A percentile compares a stretch with the other conserved stretches of the same genome.
phyloP scores from a whole-genome alignment of 35 echinoderm and acorn worm genomes.

The Apostichopus californicus region DNA sequence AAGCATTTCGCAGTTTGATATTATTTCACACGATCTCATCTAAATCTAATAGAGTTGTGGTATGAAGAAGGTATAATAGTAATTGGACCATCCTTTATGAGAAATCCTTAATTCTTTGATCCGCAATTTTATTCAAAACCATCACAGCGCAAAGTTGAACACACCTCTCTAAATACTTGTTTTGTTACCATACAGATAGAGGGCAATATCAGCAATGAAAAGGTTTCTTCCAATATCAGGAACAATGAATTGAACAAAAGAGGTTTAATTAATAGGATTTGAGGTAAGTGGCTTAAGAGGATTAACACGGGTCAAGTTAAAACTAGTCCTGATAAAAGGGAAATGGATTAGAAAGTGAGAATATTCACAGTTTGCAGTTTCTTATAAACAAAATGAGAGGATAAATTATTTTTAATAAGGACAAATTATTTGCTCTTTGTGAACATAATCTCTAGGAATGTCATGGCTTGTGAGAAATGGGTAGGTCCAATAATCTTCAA shows the following conservation, averaged over 20 bases:
- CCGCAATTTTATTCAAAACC: background rate
- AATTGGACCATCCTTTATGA: no score
- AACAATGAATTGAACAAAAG: background rate
- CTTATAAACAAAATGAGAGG: background rate
- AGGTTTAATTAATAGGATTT: background rate
- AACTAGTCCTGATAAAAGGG: background rate
- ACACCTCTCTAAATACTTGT: background rate
- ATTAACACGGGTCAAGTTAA: background rate
- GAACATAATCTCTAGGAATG: no score
- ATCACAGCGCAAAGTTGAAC: background rate
- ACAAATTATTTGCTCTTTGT: no score
- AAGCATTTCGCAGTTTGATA: no score
- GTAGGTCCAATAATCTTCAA: no score
- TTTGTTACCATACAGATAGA: background rate
- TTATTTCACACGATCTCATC: no score
- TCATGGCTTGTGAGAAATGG: no score
- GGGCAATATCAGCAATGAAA: background rate
- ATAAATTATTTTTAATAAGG: background rate
- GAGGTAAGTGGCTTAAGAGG: background rate
- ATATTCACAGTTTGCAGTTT: background rate
- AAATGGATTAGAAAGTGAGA: background rate
- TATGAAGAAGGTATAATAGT: no score
- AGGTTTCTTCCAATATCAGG: background rate
- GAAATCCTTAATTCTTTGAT: no score
- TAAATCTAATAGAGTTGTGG: no score